Conservation (phyloP, 2,797 vertebrate genomes). For the Enteromius viviparus region DNA sequence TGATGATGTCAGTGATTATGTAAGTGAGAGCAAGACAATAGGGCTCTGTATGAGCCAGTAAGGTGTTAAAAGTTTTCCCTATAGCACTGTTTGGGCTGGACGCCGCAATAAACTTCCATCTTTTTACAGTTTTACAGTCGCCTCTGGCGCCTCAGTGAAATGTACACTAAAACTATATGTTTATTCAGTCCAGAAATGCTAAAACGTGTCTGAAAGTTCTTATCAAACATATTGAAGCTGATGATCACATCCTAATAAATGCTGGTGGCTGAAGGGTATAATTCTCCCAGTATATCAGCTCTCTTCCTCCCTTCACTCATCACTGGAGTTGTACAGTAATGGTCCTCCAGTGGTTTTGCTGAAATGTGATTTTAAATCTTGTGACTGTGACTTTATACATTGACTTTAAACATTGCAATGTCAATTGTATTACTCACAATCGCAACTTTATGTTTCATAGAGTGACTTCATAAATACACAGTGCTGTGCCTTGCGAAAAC, state of each 20-base stretch:
- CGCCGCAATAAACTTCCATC: constrained; percentile 26
- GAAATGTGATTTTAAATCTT: background rate
- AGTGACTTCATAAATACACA: background rate
- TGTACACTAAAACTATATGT: background rate
- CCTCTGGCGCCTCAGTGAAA: background rate
- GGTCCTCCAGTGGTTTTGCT: background rate
- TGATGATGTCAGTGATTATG: constrained; percentile 61
- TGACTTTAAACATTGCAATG: background rate
- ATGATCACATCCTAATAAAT: background rate
- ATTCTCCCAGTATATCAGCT: background rate
- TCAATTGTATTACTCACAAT: background rate
- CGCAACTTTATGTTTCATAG: background rate
- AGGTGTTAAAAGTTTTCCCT: constrained; percentile 64
- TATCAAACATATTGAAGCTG: background rate
- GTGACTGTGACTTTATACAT: background rate
- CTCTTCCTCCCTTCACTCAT: background rate
- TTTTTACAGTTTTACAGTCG: background rate
- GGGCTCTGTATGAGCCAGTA: constrained; percentile 60
- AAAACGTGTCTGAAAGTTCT: background rate
- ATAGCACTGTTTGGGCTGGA: constrained; percentile 55
- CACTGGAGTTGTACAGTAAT: background rate
- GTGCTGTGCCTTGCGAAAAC: no score
- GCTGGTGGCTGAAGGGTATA: background rate
- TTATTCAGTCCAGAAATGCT: background rate
- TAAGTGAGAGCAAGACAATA: constrained; percentile 59